phyloP scores from a whole-genome alignment of 2,113 vertebrate genomes.

The Rhinopithecus roxellana region DNA sequence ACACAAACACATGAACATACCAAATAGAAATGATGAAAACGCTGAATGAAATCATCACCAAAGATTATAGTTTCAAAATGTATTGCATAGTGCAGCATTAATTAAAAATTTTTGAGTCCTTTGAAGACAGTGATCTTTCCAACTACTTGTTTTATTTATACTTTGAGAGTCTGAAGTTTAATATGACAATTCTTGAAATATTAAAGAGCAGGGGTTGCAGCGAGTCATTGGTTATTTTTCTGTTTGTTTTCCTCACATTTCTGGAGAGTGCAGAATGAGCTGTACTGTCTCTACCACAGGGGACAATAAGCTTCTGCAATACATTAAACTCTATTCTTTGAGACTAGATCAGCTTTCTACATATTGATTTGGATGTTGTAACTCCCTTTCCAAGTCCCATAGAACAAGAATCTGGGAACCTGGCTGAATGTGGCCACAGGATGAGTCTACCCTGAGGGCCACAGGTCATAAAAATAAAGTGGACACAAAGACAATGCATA shows the following conservation, averaged over 20 bases:
- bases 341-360: not conserved
- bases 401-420: not conserved
- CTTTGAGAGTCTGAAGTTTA: not conserved
- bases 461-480: not conserved
- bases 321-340: not conserved
- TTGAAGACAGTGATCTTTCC: not conserved
- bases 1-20: not conserved
- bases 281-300: not conserved
- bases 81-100: not conserved
- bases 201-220: not conserved
- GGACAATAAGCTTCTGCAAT: not conserved
- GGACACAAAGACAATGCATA: not conserved
- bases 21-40: not conserved
- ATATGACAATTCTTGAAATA: conserved; percentile 4
- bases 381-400: not conserved
- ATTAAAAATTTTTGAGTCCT: not conserved
- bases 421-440: not conserved
- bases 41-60: not conserved
- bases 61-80: not conserved
- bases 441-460: not conserved
- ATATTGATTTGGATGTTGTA: not conserved
- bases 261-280: not conserved
- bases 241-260: not conserved
- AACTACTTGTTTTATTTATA: not conserved
- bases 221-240: not conserved